Percentiles rank a stretch among this genome's conserved stretches.
These are phyloP conservation scores for Menidia menidia DNA, from an alignment of 2,797 vertebrate genomes.

Conservation along the genomic window DNA sequence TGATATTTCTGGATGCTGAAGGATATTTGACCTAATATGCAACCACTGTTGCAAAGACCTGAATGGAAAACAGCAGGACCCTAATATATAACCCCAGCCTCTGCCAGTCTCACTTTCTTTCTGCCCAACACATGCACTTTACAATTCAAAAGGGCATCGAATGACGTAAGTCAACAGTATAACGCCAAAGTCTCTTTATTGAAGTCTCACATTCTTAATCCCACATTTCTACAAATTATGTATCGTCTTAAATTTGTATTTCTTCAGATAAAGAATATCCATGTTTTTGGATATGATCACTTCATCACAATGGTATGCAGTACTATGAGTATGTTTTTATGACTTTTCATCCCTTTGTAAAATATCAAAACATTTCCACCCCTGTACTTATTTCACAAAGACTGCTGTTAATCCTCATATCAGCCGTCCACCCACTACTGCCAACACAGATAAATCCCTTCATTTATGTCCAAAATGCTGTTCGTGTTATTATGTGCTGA, in stretches of 20 bases:
- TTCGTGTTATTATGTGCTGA: slow-evolving; percentile 25
- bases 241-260: slow-evolving; percentile 7
- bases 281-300: slow-evolving; percentile 40
- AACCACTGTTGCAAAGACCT: background rate
- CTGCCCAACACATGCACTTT: background rate
- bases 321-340: slow-evolving; percentile 33
- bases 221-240: background rate
- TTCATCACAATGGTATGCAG: slow-evolving; percentile 15
- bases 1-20: slow-evolving; percentile 5
- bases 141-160: background rate
- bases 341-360: slow-evolving; percentile 31
- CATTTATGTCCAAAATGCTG: slow-evolving; percentile 34
- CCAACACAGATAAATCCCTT: slow-evolving; percentile 37
- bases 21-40: slow-evolving; percentile 10
- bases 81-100: slow-evolving; percentile 1
- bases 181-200: no score
- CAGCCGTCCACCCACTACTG: slow-evolving; percentile 41
- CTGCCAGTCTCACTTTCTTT: background rate
- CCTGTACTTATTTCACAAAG: slow-evolving; percentile 43
- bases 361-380: slow-evolving; percentile 31
- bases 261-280: slow-evolving; percentile 38
- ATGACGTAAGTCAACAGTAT: background rate
- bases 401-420: slow-evolving; percentile 52
- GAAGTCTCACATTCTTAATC: background rate
- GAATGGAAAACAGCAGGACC: slow-evolving; percentile 7